Evolutionary conservation across 2,888 invertebrate species (phyloP).

Genomic region (Dichetophora obliterata): DNA sequence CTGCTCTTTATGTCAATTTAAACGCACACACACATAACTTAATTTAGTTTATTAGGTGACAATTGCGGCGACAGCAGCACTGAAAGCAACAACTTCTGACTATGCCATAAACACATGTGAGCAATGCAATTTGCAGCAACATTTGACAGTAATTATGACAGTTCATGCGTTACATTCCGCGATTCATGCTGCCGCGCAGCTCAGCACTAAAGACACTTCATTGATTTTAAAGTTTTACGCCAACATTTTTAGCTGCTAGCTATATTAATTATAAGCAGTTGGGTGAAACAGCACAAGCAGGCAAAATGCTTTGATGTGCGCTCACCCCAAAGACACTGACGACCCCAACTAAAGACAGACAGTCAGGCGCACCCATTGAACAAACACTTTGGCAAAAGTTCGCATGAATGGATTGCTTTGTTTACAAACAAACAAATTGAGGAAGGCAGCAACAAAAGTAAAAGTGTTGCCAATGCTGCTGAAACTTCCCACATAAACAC

Average conservation of each 20-base stretch:
- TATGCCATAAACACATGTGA: conserved; percentile 44
- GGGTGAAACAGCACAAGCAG: neutral
- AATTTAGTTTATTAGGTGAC: conserved; percentile 26
- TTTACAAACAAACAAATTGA: conserved; percentile 20
- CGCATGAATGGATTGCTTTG: conserved; percentile 34
- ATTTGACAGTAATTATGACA: conserved; percentile 52
- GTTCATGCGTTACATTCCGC: conserved; percentile 44
- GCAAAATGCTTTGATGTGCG: conserved; percentile 10
- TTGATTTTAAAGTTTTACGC: conserved; percentile 27
- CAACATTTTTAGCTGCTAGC: conserved; percentile 21
- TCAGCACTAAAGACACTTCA: conserved; percentile 33
- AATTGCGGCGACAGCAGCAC: conserved; percentile 16
- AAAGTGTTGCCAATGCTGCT: conserved; percentile 23
- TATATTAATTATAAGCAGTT: conserved; percentile 16
- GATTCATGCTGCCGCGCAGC: conserved; percentile 12
- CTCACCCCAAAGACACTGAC: conserved; percentile 4
- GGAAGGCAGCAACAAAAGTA: conserved; percentile 22
- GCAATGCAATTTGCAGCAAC: conserved; percentile 45
- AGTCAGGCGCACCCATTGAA: conserved; percentile 10
- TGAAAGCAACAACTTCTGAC: neutral
- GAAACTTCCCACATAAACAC: conserved; percentile 14
- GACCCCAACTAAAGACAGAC: neutral
- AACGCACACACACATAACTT: neutral
- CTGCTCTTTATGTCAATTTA: neutral
- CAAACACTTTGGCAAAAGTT: conserved; percentile 18